Percentiles rank a stretch among this genome's conserved stretches.
Evolutionary conservation across 1,140 invertebrate species (phyloP).

Genomic region (Bombus turneri): DNA sequence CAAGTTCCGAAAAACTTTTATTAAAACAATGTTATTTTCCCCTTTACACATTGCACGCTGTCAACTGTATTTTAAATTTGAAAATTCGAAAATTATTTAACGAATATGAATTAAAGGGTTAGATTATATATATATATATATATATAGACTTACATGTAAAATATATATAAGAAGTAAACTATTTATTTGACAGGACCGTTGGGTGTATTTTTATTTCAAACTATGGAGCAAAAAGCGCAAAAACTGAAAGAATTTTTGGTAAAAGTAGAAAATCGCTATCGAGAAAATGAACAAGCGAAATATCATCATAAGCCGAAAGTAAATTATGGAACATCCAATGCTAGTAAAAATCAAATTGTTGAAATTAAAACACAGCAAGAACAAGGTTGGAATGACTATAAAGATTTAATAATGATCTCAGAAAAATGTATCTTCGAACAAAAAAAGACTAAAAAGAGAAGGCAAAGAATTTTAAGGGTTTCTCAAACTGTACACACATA

Average conservation of each 20-base stretch:
- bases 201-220: not conserved
- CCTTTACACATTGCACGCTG: not conserved
- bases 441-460: not conserved
- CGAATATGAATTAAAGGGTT: constrained; percentile 29
- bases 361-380: constrained; percentile 6
- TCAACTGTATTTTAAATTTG: constrained; percentile 29
- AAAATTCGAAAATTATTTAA: not conserved
- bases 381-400: constrained; percentile 23
- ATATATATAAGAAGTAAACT: not conserved
- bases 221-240: not conserved
- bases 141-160: not conserved
- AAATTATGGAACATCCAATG: not conserved
- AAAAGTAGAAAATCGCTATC: not conserved
- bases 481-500: not conserved
- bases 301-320: constrained; percentile 23
- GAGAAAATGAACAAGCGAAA: not conserved
- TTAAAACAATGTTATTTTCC: constrained; percentile 11
- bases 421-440: not conserved
- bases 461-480: constrained; percentile 24
- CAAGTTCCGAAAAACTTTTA: not conserved
- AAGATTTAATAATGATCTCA: not conserved
- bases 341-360: not conserved
- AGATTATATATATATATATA: not conserved
- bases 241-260: constrained; percentile 1
- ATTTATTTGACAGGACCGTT: constrained; percentile 10